A percentile compares a stretch with the other conserved stretches of the same genome.
These are phyloP conservation scores for Pilophorus perplexus DNA, from an alignment of 2,888 invertebrate species.

Conservation along the genomic window DNA sequence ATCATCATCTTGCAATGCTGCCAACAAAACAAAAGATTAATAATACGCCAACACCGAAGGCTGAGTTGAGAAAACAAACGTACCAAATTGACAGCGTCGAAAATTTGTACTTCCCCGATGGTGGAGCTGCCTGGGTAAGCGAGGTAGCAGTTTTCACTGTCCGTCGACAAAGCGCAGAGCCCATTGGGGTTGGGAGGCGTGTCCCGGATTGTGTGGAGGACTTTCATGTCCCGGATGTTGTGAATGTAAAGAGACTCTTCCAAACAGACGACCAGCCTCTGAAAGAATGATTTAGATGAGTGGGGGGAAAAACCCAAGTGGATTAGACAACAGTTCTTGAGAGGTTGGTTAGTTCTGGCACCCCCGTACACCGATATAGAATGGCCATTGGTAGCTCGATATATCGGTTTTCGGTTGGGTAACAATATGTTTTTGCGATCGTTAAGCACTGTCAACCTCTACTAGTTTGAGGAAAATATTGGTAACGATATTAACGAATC, in stretches of 20 bases:
- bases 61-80: too few species aligned
- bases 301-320: too few species aligned
- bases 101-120: slow-evolving; percentile 93
- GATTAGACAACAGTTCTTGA: too few species aligned
- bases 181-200: slow-evolving; percentile 94
- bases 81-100: slow-evolving; percentile 86
- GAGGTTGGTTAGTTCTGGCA: too few species aligned
- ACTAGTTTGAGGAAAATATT: too few species aligned
- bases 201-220: slow-evolving; percentile 95
- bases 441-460: too few species aligned
- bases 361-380: too few species aligned
- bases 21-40: too few species aligned
- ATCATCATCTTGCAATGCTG: slow-evolving; percentile 95
- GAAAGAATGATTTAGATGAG: slow-evolving; percentile 49
- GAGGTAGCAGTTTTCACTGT: slow-evolving; percentile 86
- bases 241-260: slow-evolving; percentile 98
- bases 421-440: too few species aligned
- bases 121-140: slow-evolving; percentile 95
- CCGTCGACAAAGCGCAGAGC: slow-evolving; percentile 83
- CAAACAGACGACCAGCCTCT: slow-evolving; percentile 93
- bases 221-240: slow-evolving; percentile 97
- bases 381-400: too few species aligned
- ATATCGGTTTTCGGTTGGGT: too few species aligned
- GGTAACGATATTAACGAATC: too few species aligned
- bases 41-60: background rate